Evolutionary conservation across 64 coral and sea anemone genomes (phyloP).

Genomic region (Acropora yongei): DNA sequence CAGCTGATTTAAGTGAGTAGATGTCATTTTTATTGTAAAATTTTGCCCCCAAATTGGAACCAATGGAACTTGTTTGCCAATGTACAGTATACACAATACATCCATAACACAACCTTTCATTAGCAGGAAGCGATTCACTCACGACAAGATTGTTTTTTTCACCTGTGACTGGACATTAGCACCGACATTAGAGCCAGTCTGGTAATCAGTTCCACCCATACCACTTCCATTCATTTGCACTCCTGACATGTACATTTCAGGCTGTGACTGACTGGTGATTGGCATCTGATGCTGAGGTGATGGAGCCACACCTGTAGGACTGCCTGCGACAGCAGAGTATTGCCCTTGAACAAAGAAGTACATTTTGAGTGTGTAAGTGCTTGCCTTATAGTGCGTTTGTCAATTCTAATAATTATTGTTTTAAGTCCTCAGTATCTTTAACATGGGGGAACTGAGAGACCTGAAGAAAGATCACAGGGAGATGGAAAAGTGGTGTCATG

Average conservation of each 20-base stretch:
- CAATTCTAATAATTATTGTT: background rate
- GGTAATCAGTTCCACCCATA: conserved; percentile 81
- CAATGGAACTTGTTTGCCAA: too few relatives aligned
- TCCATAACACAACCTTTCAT: too few relatives aligned
- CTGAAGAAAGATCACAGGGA: too few relatives aligned
- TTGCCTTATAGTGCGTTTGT: background rate
- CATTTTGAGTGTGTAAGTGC: background rate
- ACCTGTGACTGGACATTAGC: conserved; percentile 98
- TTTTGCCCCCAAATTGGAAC: too few relatives aligned
- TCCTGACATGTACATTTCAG: conserved; percentile 90
- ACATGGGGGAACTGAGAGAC: too few relatives aligned
- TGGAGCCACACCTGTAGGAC: conserved; percentile 71
- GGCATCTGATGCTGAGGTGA: conserved; percentile 92
- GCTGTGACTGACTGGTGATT: conserved; percentile 81
- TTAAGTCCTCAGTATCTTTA: background rate
- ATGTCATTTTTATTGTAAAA: too few relatives aligned
- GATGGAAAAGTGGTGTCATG: too few relatives aligned
- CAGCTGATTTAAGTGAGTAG: too few relatives aligned
- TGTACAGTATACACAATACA: too few relatives aligned
- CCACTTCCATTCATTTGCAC: conserved; percentile 90
- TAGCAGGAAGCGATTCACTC: too few relatives aligned
- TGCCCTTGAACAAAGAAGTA: background rate
- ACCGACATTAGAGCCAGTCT: conserved; percentile 84
- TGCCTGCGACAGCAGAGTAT: conserved; percentile 53
- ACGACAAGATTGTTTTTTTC: background rate